Conservation (phyloP, 2,113 vertebrate species). For the Malurus cyaneus region DNA sequence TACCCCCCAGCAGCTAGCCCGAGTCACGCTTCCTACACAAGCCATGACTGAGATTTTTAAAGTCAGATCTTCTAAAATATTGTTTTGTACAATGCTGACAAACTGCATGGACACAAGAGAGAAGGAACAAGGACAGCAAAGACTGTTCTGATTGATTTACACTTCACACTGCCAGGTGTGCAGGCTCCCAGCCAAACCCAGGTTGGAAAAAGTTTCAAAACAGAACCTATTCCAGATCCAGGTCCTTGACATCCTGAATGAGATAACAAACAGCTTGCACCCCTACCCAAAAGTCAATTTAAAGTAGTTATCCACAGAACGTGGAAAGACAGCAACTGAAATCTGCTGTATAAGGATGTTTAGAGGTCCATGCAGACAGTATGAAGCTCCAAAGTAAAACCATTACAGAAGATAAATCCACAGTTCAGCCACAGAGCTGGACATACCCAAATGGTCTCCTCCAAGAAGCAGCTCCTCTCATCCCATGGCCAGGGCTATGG, state of each 20-base stretch:
- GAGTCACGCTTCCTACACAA: background rate
- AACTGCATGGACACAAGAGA: background rate
- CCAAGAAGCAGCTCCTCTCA: background rate
- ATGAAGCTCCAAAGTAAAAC: background rate
- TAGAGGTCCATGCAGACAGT: rapidly evolving
- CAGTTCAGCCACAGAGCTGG: background rate
- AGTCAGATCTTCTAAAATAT: background rate
- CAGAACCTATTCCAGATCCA: rapidly evolving
- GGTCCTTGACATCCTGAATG: background rate
- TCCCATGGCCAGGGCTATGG: background rate
- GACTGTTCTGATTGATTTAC: background rate
- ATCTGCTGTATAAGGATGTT: rapidly evolving
- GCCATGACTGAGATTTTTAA: rapidly evolving
- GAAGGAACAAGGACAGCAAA: background rate
- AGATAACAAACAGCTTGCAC: background rate
- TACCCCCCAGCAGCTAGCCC: background rate
- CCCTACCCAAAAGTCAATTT: background rate
- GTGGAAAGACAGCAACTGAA: background rate
- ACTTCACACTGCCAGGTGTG: background rate
- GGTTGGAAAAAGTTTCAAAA: background rate
- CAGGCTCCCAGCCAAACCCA: background rate
- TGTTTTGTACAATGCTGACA: background rate
- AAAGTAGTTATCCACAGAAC: background rate
- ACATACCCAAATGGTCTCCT: rapidly evolving
- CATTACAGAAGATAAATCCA: background rate